Base-by-base conservation (phyloP, 2,113 vertebrate species). In the Panurus biarmicus region DNA sequence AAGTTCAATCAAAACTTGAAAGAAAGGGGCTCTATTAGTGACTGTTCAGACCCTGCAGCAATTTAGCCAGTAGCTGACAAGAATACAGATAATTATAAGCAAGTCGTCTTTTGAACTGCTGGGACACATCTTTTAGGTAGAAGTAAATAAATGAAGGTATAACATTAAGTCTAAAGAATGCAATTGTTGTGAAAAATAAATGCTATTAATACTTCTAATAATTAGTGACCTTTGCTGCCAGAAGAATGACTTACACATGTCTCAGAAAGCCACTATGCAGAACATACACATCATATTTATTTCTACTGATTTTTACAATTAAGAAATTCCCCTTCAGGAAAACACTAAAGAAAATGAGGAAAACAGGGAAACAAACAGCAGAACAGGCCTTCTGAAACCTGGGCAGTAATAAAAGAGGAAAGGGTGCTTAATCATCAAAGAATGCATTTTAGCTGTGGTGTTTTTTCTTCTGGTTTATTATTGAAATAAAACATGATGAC, bases 401-500 rank as follows among this genome's bases (percentile, higher is more conserved):
- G 77, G 56, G 56, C 84, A 93, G 35, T 77, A 91, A 92, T 88
- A 74, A 89, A 92, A 95, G 54, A 89, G 58, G 22, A 81, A 96
- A 90, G 45, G 35, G 36, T 74, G 84, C 42, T 95, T 96, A 90
- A 93, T 87, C 79, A 87, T 72, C 80, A 88, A 70, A 80, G 82
- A 91, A 75, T 83, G 31, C 54, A 93, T 95, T 97, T 96, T 96
- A 96, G 92, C 65, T 81, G 47, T 90, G 86, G 88, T 57, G 72
- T 64, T 86, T 96, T 96, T 67, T 67, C 74, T 87, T 92, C 65
- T 92, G 65, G 51, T 94, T 97, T 96, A 96, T 96, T 95, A 95
- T 50, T 95, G 58, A 90, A 96, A 97, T 96, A 97, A 97, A 97
- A 94, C 69, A 93, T 74, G 69, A 95, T 83, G 77, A 84, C 57